These are phyloP conservation scores for Drosophila eugracilis DNA, from an alignment of 1,140 invertebrate genomes.

Conservation along the genomic window DNA sequence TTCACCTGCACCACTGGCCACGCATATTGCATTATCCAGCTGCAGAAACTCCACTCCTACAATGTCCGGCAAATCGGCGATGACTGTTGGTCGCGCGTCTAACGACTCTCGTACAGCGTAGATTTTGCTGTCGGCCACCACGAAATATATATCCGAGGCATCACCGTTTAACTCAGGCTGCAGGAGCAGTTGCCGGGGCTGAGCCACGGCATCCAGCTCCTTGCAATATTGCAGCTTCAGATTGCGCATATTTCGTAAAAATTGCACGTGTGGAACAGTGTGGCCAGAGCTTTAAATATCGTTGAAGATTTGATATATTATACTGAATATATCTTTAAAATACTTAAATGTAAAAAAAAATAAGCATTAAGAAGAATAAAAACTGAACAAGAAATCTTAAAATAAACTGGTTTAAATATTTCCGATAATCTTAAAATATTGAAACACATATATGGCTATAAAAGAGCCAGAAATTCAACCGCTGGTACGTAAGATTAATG, in stretches of 20 bases:
- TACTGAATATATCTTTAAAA: too few relatives aligned
- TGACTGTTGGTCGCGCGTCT: conserved; percentile 31
- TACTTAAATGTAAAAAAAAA: background rate
- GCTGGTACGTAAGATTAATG: fast-evolving
- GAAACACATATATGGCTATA: background rate
- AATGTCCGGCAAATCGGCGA: conserved; percentile 70
- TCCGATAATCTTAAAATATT: too few relatives aligned
- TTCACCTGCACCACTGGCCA: conserved; percentile 73
- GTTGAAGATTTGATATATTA: too few relatives aligned
- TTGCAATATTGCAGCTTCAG: conserved; percentile 74
- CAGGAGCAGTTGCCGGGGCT: conserved; percentile 52
- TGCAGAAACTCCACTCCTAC: conserved; percentile 71
- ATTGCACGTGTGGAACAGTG: conserved; percentile 40
- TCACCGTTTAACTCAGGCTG: conserved; percentile 39
- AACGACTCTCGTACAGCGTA: conserved; percentile 21
- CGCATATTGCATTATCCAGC: conserved; percentile 70
- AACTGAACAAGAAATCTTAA: background rate
- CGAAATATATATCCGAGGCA: conserved; percentile 22
- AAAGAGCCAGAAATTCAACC: background rate
- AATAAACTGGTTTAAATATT: too few relatives aligned
- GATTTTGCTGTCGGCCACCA: conserved; percentile 56
- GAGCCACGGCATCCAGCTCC: conserved; percentile 40
- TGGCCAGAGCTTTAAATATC: conserved; percentile 21
- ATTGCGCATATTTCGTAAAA: conserved; percentile 75
- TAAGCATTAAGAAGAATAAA: too few relatives aligned